phyloP scores from a whole-genome alignment of 2,888 invertebrate species.

The Sylvicola cinctus region DNA sequence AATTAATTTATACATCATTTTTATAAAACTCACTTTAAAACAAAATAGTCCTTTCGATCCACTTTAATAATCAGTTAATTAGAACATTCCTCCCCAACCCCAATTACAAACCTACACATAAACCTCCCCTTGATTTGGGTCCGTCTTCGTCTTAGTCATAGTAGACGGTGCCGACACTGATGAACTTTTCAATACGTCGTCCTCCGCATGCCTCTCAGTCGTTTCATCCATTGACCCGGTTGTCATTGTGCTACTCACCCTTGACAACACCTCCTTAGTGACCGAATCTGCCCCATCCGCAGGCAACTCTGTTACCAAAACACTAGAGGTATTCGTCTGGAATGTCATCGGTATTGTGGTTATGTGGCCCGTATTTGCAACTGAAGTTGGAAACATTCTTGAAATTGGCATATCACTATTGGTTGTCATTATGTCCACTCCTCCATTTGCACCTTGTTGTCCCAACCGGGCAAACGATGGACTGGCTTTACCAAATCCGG shows the following conservation, averaged over 20 bases:
- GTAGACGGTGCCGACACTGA: slow-evolving; percentile 20
- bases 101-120: slow-evolving; percentile 20
- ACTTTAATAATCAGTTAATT: too few species aligned
- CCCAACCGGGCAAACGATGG: too few species aligned
- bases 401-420: slow-evolving; percentile 19
- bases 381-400: slow-evolving; percentile 12
- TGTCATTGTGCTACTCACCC: slow-evolving; percentile 2
- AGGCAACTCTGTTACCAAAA: too few species aligned
- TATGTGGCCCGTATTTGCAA: slow-evolving; percentile 14
- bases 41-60: too few species aligned
- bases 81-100: too few species aligned
- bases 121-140: slow-evolving; percentile 22
- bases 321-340: background rate
- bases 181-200: too few species aligned
- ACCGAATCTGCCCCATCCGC: too few species aligned
- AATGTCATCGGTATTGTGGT: slow-evolving; percentile 12
- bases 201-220: slow-evolving; percentile 4
- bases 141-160: slow-evolving; percentile 20
- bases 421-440: slow-evolving; percentile 10
- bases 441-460: too few species aligned
- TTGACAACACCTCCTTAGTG: background rate
- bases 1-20: too few species aligned
- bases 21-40: too few species aligned
- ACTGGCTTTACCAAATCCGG: background rate
- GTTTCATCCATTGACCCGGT: slow-evolving; percentile 4